Percentiles rank a stretch among this genome's conserved stretches.
These are phyloP conservation scores for Calidris pugnax DNA, from an alignment of 2,113 vertebrate genomes.

Conservation along the genomic window DNA sequence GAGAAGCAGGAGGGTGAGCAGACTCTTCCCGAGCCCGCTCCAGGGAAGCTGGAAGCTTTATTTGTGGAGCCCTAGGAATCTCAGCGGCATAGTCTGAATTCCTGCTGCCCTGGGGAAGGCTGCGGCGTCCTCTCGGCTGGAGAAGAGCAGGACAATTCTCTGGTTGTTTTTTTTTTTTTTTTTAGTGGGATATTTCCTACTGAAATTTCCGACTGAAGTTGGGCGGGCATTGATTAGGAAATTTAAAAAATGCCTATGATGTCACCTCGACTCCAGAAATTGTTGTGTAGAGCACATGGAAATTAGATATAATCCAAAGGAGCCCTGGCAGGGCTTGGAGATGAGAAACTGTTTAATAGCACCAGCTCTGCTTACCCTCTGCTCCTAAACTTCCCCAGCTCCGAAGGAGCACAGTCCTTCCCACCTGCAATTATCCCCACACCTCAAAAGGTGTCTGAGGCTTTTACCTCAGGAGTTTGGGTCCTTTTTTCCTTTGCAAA, in stretches of 20 bases:
- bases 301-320: not conserved
- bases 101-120: not conserved
- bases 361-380: not conserved
- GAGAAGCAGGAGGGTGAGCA: not conserved
- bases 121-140: not conserved
- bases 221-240: not conserved
- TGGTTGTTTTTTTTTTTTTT: not conserved
- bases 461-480: not conserved
- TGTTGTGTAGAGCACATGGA: not conserved
- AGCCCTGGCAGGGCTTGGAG: not conserved
- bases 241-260: not conserved
- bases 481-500: not conserved
- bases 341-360: not conserved
- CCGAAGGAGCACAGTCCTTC: not conserved
- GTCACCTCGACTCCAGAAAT: not conserved
- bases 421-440: fast-evolving
- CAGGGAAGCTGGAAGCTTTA: not conserved
- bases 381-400: too few relatives aligned
- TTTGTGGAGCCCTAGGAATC: not conserved
- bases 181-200: not conserved
- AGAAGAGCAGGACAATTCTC: not conserved
- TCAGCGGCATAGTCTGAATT: not conserved
- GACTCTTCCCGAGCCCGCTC: not conserved
- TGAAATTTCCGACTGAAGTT: not conserved
- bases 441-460: fast-evolving